These are phyloP conservation scores for Drosophila koepferae DNA, from an alignment of 2,888 invertebrate genomes.

Conservation along the genomic window DNA sequence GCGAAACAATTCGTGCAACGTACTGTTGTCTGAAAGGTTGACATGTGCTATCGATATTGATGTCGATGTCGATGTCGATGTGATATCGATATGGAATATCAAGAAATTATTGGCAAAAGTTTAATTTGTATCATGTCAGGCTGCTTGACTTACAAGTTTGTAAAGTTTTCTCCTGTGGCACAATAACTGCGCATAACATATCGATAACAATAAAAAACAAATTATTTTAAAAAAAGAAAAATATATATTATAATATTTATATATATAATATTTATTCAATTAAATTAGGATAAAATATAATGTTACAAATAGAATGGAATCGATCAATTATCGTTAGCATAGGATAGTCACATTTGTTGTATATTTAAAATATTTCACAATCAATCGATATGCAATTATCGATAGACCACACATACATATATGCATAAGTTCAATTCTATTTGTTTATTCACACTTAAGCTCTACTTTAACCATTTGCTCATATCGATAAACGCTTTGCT, in stretches of 20 bases:
- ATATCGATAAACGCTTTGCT: not conserved
- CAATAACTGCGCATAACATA: not conserved
- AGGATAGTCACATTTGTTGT: not conserved
- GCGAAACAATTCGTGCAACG: not conserved
- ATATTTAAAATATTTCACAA: not conserved
- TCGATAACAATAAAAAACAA: not conserved
- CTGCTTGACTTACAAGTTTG: not conserved
- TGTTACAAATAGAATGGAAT: not conserved
- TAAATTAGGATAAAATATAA: too few species aligned
- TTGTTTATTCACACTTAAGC: not conserved
- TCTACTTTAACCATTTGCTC: not conserved
- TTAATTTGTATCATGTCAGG: not conserved
- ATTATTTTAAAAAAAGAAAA: too few species aligned
- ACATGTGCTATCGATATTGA: conserved; percentile 16
- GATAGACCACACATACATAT: not conserved
- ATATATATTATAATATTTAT: too few species aligned
- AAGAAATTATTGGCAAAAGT: not conserved
- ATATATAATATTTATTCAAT: too few species aligned
- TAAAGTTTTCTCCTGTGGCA: too few species aligned
- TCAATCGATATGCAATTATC: not conserved
- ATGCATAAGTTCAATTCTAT: too few species aligned
- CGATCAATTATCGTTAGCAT: not conserved
- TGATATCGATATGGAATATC: not conserved
- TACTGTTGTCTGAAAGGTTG: not conserved
- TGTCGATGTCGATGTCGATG: not conserved